These are phyloP conservation scores for Catostomus latipinnis DNA, from an alignment of 2,797 vertebrate species.

Conservation along the genomic window DNA sequence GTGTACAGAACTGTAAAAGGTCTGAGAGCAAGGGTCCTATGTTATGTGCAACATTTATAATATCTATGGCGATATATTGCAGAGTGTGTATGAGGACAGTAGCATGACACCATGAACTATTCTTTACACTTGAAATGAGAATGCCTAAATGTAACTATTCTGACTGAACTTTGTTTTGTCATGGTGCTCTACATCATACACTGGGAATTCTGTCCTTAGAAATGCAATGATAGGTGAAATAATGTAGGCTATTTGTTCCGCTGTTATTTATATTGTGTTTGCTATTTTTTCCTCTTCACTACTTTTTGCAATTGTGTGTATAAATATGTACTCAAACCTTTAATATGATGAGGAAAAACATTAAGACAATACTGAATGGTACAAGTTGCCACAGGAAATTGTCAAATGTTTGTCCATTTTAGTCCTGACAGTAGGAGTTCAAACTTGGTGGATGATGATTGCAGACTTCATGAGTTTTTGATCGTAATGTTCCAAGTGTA, in stretches of 20 bases:
- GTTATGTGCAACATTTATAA: constrained; percentile 16
- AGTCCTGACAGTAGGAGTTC: constrained; percentile 2
- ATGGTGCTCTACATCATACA: constrained; percentile 68
- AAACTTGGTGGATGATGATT: constrained; percentile 18
- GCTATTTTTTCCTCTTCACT: constrained; percentile 25
- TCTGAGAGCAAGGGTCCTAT: constrained; percentile 8
- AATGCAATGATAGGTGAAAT: constrained; percentile 10
- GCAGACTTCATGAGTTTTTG: background rate
- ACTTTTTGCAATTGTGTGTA: constrained; percentile 34
- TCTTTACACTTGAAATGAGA: background rate
- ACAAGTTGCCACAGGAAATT: background rate
- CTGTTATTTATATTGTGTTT: constrained; percentile 44
- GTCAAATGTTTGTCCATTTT: constrained; percentile 14
- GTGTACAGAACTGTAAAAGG: background rate
- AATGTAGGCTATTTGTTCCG: background rate
- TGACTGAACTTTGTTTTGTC: constrained; percentile 25
- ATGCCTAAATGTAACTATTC: constrained; percentile 5
- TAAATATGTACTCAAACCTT: constrained; percentile 28
- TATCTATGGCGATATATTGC: constrained; percentile 11
- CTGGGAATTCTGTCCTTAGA: constrained; percentile 68
- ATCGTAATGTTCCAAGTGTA: constrained; percentile 69
- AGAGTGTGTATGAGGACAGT: constrained; percentile 5
- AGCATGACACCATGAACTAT: constrained; percentile 4
- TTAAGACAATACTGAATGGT: background rate
- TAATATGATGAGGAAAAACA: background rate